Percentiles rank a stretch among this genome's conserved stretches.
These are phyloP conservation scores for Littorina saxatilis DNA, from an alignment of 1,140 invertebrate species.

Conservation along the genomic window DNA sequence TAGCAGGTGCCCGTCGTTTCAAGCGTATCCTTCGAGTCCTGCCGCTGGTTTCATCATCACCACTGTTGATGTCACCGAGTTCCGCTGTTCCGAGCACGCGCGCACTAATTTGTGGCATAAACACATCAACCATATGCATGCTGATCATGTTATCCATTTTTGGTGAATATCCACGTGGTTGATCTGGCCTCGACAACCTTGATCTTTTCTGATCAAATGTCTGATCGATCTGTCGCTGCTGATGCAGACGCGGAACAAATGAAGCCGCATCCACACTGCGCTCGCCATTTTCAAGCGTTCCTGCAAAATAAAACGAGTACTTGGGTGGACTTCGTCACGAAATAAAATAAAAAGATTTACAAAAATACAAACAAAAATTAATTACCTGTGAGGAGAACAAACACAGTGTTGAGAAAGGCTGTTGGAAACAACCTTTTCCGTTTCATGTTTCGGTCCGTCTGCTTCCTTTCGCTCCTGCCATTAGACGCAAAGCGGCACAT, in stretches of 20 bases:
- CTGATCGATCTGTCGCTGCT: conserved; percentile 22
- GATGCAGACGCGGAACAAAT: conserved; percentile 2
- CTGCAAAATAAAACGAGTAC: conserved; percentile 2
- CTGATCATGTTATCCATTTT: not conserved
- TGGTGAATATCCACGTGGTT: not conserved
- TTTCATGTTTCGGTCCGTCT: conserved; percentile 31
- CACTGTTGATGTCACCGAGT: not conserved
- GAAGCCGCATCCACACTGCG: conserved; percentile 23
- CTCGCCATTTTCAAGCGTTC: conserved; percentile 31
- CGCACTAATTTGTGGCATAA: too few relatives aligned
- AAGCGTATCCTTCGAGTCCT: not conserved
- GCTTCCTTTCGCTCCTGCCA: conserved; percentile 24
- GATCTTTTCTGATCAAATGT: conserved; percentile 6
- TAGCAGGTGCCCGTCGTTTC: not conserved
- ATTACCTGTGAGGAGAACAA: conserved; percentile 24
- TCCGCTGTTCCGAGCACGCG: not conserved
- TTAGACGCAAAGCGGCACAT: conserved; percentile 18
- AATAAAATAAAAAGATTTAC: not conserved
- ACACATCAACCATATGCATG: not conserved
- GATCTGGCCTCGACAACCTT: not conserved
- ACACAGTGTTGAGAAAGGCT: conserved; percentile 9
- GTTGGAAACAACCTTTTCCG: conserved; percentile 25
- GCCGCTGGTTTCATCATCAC: not conserved
- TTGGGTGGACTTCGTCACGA: too few relatives aligned
- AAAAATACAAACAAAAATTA: not conserved